Conservation (phyloP, 2,113 vertebrate species). For the Hippoglossus stenolepis region DNA sequence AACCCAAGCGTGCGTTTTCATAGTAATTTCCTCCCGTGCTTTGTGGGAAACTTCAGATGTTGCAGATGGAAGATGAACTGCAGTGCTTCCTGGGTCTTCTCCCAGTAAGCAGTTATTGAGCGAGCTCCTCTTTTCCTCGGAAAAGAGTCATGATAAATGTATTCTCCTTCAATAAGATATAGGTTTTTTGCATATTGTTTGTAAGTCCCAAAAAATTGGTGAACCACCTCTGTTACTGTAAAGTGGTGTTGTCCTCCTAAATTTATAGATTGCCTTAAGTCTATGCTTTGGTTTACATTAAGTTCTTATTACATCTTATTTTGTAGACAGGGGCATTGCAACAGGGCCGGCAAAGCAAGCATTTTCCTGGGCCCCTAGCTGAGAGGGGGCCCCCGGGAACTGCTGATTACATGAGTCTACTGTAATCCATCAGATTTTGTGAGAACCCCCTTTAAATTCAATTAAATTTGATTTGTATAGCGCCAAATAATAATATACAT, state of each 20-base stretch:
- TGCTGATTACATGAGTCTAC: no score
- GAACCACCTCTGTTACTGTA: no score
- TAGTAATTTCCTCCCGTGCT: not conserved
- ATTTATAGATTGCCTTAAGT: not conserved
- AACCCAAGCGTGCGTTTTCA: conserved; percentile 3
- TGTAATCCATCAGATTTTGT: no score
- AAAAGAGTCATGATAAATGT: not conserved
- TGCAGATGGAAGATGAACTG: conserved; percentile 1
- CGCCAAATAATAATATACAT: no score
- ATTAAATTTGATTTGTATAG: no score
- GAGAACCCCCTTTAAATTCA: no score
- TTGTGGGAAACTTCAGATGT: conserved; percentile 3
- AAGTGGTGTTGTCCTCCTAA: not conserved
- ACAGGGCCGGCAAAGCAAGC: no score
- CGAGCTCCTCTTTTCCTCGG: not conserved
- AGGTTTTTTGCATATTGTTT: not conserved
- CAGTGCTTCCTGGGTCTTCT: conserved; percentile 13
- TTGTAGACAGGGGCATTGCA: no score
- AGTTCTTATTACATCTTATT: not conserved
- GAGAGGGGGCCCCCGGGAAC: no score
- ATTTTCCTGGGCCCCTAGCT: no score
- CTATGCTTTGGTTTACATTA: not conserved
- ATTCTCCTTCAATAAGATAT: not conserved
- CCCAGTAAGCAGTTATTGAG: not conserved
- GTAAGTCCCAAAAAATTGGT: no score